Evolutionary conservation across 92 coral and sea anemone species (phyloP).

Genomic region (Zoanthus solanderi): DNA sequence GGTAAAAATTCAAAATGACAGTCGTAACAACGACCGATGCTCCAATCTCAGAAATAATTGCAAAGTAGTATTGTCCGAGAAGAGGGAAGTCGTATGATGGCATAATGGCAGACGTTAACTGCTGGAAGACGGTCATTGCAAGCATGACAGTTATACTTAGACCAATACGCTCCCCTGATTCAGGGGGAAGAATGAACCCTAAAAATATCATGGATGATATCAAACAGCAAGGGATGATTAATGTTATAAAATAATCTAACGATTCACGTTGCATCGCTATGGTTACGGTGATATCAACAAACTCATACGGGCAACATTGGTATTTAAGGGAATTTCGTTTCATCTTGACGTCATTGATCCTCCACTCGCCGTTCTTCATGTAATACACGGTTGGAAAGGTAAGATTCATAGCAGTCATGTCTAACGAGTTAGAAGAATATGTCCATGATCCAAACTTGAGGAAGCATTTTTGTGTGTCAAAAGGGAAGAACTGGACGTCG

Average conservation of each 20-base stretch:
- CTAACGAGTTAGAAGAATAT: conserved; percentile 60
- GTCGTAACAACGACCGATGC: conserved; percentile 89
- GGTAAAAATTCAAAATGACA: conserved; percentile 90
- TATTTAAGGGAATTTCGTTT: conserved; percentile 54
- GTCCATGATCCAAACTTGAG: conserved; percentile 93
- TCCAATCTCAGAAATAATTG: conserved; percentile 71
- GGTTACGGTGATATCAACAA: conserved; percentile 78
- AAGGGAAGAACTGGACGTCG: conserved; percentile 81
- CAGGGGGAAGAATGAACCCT: conserved; percentile 93
- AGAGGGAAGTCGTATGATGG: conserved; percentile 95
- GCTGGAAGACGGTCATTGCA: conserved; percentile 98
- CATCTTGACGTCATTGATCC: conserved; percentile 58
- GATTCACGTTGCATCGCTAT: conserved; percentile 80
- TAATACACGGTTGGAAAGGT: conserved; percentile 67
- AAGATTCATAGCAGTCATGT: conserved; percentile 62
- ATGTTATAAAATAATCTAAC: conserved; percentile 83
- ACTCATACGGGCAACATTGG: conserved; percentile 66
- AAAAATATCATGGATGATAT: conserved; percentile 96
- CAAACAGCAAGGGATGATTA: conserved; percentile 93
- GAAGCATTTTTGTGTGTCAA: conserved; percentile 81
- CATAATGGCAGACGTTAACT: conserved; percentile 93
- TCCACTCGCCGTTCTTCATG: conserved; percentile 91
- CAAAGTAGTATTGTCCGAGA: conserved; percentile 79
- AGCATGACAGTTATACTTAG: conserved; percentile 93
- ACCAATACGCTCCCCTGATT: conserved; percentile 96